Conservation (phyloP, 1,140 invertebrate genomes). For the Lepidurus arcticus region DNA sequence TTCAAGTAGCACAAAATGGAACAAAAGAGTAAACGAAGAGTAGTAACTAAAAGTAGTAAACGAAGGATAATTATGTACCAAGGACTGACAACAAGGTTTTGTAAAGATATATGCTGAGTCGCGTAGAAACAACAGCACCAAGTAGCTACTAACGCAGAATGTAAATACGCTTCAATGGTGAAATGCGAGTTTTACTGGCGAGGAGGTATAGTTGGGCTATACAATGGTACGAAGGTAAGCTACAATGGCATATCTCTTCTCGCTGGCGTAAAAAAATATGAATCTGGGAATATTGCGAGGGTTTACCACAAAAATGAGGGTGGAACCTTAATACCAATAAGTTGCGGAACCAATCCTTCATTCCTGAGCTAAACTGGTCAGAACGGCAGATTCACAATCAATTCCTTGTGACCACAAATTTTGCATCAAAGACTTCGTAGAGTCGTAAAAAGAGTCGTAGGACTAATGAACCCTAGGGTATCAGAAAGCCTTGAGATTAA, state of each 20-base stretch:
- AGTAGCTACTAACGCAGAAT: not conserved
- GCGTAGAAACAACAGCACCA: not conserved
- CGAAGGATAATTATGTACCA: not conserved
- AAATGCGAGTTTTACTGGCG: not conserved
- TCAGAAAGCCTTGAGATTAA: constrained; percentile 35
- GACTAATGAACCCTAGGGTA: constrained; percentile 36
- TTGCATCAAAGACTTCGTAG: constrained; percentile 33
- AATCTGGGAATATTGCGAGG: not conserved
- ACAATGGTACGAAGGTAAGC: not conserved
- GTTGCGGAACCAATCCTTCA: not conserved
- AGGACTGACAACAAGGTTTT: not conserved
- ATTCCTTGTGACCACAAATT: constrained; percentile 31
- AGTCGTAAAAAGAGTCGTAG: constrained; percentile 33
- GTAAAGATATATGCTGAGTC: not conserved
- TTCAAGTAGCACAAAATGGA: too few relatives aligned
- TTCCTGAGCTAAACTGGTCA: not conserved
- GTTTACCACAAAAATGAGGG: not conserved
- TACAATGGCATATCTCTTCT: not conserved
- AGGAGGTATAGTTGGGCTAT: not conserved
- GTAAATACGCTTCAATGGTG: not conserved
- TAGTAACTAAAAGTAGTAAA: constrained; percentile 27
- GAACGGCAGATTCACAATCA: constrained; percentile 33
- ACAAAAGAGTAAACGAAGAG: constrained; percentile 21
- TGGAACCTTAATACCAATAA: not conserved
- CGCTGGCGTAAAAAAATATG: not conserved